Base-by-base conservation (phyloP, 2,113 vertebrate genomes). In the Chaetura pelagica region DNA sequence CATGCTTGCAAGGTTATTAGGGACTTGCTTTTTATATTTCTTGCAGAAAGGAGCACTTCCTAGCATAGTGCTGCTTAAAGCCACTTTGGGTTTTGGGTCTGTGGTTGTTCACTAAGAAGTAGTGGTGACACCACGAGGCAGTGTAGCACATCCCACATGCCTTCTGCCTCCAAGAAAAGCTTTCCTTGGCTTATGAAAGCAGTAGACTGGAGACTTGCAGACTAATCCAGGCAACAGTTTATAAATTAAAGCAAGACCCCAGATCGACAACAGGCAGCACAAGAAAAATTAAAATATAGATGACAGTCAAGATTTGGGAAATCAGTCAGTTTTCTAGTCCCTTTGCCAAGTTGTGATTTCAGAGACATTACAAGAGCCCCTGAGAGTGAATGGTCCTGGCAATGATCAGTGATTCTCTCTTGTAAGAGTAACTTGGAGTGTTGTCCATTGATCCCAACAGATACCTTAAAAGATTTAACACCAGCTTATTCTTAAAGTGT, bases 91-190 rank as follows among this genome's bases (percentile, higher is more conserved):
- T 51, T 52, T 73, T 57, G 44, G 16, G 46, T 89, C 46, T 74
- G 32, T 16, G 29, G 44, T 42, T 15, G 9, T 46, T 81, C 71
- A 13, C 29, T 52, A 35, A 40, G 64, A 58, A 77, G 40, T 6
- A 49, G 30, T 48, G 38, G 68, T 58, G 78, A 23, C 23, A 35
- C 15, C 1, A 2, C 0, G 6, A 69, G 34, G 69, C 44, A 32
- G 58, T 0, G 0, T 26, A 54, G 54, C 2, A 0, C 27, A 14
- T 55, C 49, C 34, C n/a, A 18, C 0, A 0, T 1, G 2, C 4
- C 1, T 52, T 67, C 52, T 73, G 22, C 27, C 42, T 72, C 48
- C 16, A 19, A 14, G 30, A 55, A 75, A 54, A 68, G 12, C 21
- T 76, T 62, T 49, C 20, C 32, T 54, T 63, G 8, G 18, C 64